Conservation (phyloP, 2,797 vertebrate species). For the Paedocypris micromegethes region DNA sequence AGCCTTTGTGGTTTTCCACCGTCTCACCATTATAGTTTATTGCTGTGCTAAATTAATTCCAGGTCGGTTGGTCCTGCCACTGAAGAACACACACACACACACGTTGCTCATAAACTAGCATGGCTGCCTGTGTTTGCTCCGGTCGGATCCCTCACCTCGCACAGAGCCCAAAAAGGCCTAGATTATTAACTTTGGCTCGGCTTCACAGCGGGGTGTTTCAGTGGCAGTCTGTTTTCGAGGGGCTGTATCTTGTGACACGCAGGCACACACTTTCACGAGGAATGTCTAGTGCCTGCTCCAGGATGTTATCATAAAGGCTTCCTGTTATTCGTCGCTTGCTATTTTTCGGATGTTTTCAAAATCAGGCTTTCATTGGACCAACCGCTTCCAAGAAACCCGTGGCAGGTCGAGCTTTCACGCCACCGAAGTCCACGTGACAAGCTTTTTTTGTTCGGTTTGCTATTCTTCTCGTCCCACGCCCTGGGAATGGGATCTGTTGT, state of each 20-base stretch:
- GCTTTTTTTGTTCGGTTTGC: too few species aligned
- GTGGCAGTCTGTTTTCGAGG: conserved; percentile 36
- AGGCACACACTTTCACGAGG: conserved; percentile 8
- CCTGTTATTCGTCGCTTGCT: conserved; percentile 33
- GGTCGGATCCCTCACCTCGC: conserved; percentile 18
- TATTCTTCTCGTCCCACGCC: too few species aligned
- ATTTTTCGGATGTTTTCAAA: neutral
- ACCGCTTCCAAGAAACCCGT: too few species aligned
- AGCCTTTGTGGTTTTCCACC: neutral
- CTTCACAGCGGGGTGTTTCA: conserved; percentile 39
- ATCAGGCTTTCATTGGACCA: too few species aligned
- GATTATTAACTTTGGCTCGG: conserved; percentile 48
- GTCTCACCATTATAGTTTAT: conserved; percentile 14
- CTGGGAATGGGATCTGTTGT: too few species aligned
- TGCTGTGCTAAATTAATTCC: conserved; percentile 27
- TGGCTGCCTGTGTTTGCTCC: conserved; percentile 39
- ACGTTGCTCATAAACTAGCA: conserved; percentile 28
- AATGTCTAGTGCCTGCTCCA: conserved; percentile 35
- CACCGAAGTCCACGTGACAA: too few species aligned
- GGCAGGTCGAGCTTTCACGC: too few species aligned
- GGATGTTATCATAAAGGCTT: conserved; percentile 47
- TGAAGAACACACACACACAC: conserved; percentile 13
- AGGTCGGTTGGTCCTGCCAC: conserved; percentile 9
- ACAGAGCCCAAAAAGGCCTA: conserved; percentile 20
- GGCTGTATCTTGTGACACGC: conserved; percentile 23